Base-by-base conservation (phyloP, 2,113 vertebrate species). In the Bufo bufo region DNA sequence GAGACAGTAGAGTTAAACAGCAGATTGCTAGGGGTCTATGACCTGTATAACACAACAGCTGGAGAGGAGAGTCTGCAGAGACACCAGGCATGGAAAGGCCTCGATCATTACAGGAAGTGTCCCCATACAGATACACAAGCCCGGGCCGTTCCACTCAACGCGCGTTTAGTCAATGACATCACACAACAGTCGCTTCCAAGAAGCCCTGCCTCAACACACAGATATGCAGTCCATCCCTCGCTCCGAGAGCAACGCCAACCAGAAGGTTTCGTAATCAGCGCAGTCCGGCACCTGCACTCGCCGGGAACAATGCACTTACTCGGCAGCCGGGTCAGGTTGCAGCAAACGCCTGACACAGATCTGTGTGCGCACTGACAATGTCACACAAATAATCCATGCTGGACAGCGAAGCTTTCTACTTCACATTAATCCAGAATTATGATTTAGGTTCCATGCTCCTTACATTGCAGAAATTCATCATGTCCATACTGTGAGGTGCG, bases 161-260 rank as follows among this genome's bases (percentile, higher is more conserved):
- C 72, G 75, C 85, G 61, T 87, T 80, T 58, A 80, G 50, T 56
- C 43, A 20, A 87, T 87, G 85, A 87, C 85, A 80, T 87, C 85
- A 87, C 77, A 69, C 77, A 71, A 78, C 85, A 80, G 52, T 20
- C 61, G 47, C 16, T 69, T 80, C 85, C 85, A 87, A 87, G 45
- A 78, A 86, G 82, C 75, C 77, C 85, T 80, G 61, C 77, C 85
- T 87, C 77, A 80, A 78, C 85, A 71, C 85, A 87, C 77, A 87
- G 77, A 80, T 47, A 86, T 78, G 85, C 58, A 52, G 58, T 19
- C 75, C 74, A 43, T 56, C 77, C 85, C 61, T 78, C 16, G 61
- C 61, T 86, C 63, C 47, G 58, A 54, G 59, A 66, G 47, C 75
- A 66, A 86, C 75, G 56, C 74, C 82, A 72, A 84, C 83, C 83